Base-by-base conservation (phyloP, 2,888 invertebrate species). In the Drosophila yooni region DNA sequence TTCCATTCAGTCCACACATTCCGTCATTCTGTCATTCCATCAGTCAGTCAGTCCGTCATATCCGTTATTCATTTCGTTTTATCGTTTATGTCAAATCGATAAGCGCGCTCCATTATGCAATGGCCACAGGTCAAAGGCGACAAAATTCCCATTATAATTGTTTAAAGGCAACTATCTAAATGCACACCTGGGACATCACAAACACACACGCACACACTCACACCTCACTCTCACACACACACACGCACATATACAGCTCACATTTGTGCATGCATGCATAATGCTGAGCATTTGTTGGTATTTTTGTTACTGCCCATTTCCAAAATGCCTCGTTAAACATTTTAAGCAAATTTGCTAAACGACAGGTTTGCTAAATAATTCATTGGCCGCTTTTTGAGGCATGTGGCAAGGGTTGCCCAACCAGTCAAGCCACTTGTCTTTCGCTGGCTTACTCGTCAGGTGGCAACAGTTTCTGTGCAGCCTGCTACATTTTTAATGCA, bases 341-440 rank as follows among this genome's bases (percentile, higher is more conserved):
- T 89, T 86, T 81, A 79, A 84, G 89, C 72, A 84, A 87, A 86
- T 89, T 86, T 85, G 67, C 80, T 56, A 58, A 83, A 77, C 74
- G 87, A 79, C 82, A 53, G 43, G 56, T 46, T 59, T 38, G 33
- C 65, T 86, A 63, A 86, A 86, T 86, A 72, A 86, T 86, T 88
- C 62, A 86, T 88, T 78, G 73, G 51, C 70, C 61, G 63, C 79
- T 80, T 78, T 83, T 80, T 18, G 36, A 25, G 34, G 13, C 51
- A 21, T 70, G 63, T 34, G 46, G 63, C 62, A 57, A 67, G 68
- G 67, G 56, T 68, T 67, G 43, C n/a, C 15, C 27, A n/a, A n/a
- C 54, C 51, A 59, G 25, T 15, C 27, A 51, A 21, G 53, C 61
- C 48, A 38, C 59, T 31, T n/a, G 48, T 29, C 40, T 31, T 40